Percentiles rank a stretch among this genome's conserved stretches.
Evolutionary conservation across 2,797 vertebrate species (phyloP).

Genomic region (Mycteria americana): DNA sequence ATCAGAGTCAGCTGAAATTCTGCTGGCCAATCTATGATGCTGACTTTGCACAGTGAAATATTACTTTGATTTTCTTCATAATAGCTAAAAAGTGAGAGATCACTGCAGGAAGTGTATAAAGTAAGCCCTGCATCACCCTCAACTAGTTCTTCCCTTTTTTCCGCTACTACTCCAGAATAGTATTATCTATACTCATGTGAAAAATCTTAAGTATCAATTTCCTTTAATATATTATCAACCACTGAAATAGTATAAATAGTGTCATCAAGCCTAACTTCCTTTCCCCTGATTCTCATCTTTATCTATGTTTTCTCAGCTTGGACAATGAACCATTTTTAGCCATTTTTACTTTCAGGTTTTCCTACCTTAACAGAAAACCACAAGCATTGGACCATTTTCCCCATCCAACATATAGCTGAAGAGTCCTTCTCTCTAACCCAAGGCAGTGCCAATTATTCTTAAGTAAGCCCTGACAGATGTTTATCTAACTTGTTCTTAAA

Average conservation of each 20-base stretch:
- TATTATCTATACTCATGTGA: background rate
- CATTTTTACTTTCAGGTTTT: background rate
- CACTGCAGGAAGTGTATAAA: background rate
- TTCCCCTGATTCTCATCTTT: background rate
- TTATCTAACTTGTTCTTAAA: background rate
- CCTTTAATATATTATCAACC: background rate
- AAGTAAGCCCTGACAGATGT: background rate
- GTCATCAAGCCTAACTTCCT: background rate
- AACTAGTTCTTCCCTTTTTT: background rate
- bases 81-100: background rate
- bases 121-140: background rate
- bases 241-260: background rate
- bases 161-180: background rate
- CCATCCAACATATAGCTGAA: background rate
- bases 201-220: background rate
- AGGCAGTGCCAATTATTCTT: background rate
- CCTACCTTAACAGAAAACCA: background rate
- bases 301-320: background rate
- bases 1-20: background rate
- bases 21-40: background rate
- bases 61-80: background rate
- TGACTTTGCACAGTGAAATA: background rate
- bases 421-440: background rate
- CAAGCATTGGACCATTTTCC: background rate
- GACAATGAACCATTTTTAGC: background rate